Percentiles rank a stretch among this genome's conserved stretches.
Conservation (phyloP, 2,797 vertebrate species). For the Poeciliopsis turneri region DNA sequence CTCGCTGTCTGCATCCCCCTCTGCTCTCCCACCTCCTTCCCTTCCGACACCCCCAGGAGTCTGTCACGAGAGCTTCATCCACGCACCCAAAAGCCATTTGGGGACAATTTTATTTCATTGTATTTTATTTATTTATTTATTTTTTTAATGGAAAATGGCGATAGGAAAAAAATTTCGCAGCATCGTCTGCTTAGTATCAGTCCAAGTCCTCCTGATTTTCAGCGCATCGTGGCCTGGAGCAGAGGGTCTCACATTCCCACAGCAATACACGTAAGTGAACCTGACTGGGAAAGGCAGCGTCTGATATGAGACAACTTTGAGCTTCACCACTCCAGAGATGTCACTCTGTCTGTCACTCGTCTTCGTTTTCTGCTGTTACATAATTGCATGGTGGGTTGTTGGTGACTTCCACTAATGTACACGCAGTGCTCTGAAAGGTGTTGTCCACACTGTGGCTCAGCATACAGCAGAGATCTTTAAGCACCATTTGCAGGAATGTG, state of each 20-base stretch:
- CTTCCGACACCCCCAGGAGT: conserved; percentile 28
- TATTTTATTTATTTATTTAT: conserved; percentile 41
- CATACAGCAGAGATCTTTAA: conserved; percentile 12
- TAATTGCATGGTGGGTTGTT: conserved; percentile 53
- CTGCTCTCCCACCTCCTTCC: too few species aligned
- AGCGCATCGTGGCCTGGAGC: conserved; percentile 86
- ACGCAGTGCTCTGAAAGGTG: conserved; percentile 43
- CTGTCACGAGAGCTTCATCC: conserved; percentile 48
- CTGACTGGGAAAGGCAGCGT: conserved; percentile 20
- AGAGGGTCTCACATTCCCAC: conserved; percentile 89
- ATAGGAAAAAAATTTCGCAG: conserved; percentile 88
- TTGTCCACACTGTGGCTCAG: conserved; percentile 39
- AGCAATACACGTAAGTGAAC: conserved; percentile 92
- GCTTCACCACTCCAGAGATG: conserved; percentile 42
- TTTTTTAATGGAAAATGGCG: conserved; percentile 88
- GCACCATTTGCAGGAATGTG: conserved; percentile 16
- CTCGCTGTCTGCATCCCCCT: background rate
- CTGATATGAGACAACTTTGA: conserved; percentile 58
- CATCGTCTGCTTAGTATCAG: conserved; percentile 84
- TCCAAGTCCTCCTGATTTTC: conserved; percentile 84
- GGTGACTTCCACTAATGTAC: conserved; percentile 43
- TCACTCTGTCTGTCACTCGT: conserved; percentile 25
- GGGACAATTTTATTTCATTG: conserved; percentile 72
- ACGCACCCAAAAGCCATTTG: conserved; percentile 50
- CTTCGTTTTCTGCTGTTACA: conserved; percentile 50